Conservation (phyloP, 2,113 vertebrate species). For the Dicerorhinus sumatrensis region DNA sequence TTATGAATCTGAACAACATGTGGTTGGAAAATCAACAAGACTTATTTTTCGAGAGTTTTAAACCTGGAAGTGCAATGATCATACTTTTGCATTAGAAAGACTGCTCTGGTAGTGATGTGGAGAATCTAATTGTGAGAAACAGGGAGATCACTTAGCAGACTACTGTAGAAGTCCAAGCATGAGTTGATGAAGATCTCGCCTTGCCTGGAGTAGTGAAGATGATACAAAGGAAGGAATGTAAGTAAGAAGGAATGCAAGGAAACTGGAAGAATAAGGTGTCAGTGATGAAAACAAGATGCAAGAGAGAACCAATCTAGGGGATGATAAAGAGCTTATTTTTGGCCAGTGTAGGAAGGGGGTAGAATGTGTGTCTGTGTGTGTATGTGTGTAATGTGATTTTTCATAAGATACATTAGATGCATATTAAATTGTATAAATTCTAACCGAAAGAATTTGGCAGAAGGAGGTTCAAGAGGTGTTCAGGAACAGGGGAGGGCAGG, state of each 20-base stretch:
- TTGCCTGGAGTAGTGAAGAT: neutral
- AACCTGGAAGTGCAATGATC: neutral
- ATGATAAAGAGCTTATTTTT: neutral
- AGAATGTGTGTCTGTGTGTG: neutral
- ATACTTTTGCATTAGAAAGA: neutral
- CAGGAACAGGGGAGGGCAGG: neutral
- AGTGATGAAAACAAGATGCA: neutral
- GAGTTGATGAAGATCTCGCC: neutral
- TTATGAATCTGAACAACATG: neutral
- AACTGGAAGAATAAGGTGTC: neutral
- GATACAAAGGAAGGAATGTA: neutral
- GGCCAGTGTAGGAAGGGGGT: neutral
- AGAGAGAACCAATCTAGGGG: neutral
- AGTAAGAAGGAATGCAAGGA: neutral
- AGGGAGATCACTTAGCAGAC: neutral
- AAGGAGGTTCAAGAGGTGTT: neutral
- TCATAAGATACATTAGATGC: neutral
- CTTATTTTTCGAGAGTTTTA: neutral
- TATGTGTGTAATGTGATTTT: neutral
- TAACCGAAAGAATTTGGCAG: neutral
- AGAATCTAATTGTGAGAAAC: neutral
- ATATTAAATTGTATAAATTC: neutral
- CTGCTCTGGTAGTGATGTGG: neutral
- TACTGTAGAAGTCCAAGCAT: neutral
- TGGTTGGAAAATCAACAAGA: neutral